phyloP scores from a whole-genome alignment of 1,140 invertebrate genomes.

The Drosophila jambulina region DNA sequence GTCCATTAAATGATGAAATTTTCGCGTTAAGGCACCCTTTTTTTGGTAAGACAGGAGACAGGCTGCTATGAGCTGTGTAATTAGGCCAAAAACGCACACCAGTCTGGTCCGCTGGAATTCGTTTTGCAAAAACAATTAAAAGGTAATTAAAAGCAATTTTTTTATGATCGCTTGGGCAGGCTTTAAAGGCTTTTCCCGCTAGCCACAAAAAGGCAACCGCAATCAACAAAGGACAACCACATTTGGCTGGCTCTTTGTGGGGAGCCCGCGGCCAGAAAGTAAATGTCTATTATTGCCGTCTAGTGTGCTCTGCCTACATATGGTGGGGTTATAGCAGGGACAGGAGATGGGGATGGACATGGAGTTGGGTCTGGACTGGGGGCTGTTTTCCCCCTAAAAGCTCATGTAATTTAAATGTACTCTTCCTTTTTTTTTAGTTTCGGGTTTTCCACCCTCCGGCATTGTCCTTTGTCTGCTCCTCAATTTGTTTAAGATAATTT shows the following conservation, averaged over 20 bases:
- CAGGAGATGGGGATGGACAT: background rate
- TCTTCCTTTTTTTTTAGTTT: constrained; percentile 39
- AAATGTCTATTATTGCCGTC: constrained; percentile 57
- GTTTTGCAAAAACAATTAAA: constrained; percentile 82
- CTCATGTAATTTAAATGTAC: constrained; percentile 42
- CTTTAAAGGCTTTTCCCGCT: constrained; percentile 59
- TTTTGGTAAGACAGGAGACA: background rate
- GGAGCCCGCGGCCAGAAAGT: constrained; percentile 65
- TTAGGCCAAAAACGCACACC: constrained; percentile 68
- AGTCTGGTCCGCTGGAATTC: constrained; percentile 52
- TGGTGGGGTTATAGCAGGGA: constrained; percentile 21
- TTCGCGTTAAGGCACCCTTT: constrained; percentile 26
- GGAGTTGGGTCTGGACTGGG: background rate
- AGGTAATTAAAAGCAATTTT: constrained; percentile 78
- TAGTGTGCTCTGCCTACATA: constrained; percentile 54
- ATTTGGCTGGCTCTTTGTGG: constrained; percentile 25
- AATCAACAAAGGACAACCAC: constrained; percentile 51
- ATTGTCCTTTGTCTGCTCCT: constrained; percentile 58
- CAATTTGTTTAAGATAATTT: constrained; percentile 81
- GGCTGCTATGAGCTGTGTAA: constrained; percentile 48
- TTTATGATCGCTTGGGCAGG: constrained; percentile 44
- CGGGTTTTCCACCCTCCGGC: constrained; percentile 23
- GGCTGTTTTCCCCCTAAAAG: constrained; percentile 1
- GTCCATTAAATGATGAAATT: constrained; percentile 82
- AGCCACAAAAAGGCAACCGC: constrained; percentile 37